These are phyloP conservation scores for Otis tarda DNA, from an alignment of 2,113 vertebrate genomes.

Conservation along the genomic window DNA sequence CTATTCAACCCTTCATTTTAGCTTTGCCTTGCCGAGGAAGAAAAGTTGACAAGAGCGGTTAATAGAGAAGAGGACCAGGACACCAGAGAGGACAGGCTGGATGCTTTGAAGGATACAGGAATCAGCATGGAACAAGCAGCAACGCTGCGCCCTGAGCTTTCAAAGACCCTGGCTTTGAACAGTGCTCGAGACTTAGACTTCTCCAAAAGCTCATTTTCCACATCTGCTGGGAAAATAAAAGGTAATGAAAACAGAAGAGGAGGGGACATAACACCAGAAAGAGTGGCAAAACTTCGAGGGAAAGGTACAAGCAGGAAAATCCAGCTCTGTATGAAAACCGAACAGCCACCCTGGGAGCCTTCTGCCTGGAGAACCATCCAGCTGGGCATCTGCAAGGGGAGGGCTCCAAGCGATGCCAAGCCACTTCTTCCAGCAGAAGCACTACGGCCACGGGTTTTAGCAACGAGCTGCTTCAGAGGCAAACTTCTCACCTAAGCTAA, in stretches of 20 bases:
- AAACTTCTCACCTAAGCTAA: not conserved
- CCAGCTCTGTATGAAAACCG: fast-evolving
- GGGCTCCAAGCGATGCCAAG: not conserved
- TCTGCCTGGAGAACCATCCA: not conserved
- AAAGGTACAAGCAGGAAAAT: not conserved
- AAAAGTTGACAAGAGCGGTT: not conserved
- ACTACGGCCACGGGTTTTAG: not conserved
- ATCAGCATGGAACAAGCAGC: not conserved
- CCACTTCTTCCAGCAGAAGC: not conserved
- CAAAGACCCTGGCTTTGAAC: not conserved
- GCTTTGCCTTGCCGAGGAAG: not conserved
- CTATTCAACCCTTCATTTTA: not conserved
- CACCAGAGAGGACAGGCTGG: not conserved
- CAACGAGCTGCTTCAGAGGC: not conserved
- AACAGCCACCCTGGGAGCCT: not conserved
- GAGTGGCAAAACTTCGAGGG: not conserved
- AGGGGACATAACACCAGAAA: not conserved
- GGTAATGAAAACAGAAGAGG: not conserved
- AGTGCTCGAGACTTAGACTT: not conserved
- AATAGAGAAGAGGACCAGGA: not conserved
- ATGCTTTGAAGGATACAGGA: not conserved
- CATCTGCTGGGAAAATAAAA: not conserved
- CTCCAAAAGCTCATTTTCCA: not conserved
- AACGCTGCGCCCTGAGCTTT: fast-evolving
- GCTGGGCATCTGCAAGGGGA: not conserved